Evolutionary conservation across 2,113 vertebrate genomes (phyloP).

Genomic region (Sphaerodactylus townsendi): DNA sequence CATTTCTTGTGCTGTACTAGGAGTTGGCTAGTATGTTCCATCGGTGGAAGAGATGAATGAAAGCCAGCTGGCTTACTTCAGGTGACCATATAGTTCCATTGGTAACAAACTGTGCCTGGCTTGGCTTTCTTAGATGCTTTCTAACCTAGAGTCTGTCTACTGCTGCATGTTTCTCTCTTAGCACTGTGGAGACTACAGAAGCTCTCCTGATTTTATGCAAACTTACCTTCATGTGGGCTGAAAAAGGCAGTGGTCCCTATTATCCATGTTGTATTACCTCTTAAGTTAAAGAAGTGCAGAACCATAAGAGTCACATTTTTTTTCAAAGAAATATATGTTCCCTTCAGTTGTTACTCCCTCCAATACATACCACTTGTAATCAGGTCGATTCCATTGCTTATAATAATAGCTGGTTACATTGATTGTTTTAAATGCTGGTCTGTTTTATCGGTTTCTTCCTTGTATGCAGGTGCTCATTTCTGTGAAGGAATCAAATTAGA

Average conservation of each 20-base stretch:
- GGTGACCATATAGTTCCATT: conserved; percentile 76
- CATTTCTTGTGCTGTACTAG: conserved; percentile 81
- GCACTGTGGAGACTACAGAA: not conserved
- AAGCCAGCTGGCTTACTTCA: conserved; percentile 82
- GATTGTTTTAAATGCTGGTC: no score
- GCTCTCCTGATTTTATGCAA: not conserved
- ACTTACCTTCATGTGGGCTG: conserved; percentile 8
- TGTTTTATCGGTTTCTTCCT: no score
- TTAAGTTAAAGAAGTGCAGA: not conserved
- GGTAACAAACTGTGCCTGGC: conserved; percentile 56
- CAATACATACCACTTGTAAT: not conserved
- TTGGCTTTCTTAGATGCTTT: conserved; percentile 68
- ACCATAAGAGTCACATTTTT: not conserved
- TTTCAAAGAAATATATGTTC: not conserved
- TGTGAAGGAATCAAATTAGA: no score
- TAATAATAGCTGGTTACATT: no score
- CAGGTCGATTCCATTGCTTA: no score
- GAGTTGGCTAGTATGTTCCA: conserved; percentile 79
- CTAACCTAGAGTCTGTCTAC: conserved; percentile 59
- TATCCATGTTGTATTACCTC: not conserved
- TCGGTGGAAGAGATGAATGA: conserved; percentile 78
- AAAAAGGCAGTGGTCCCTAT: not conserved
- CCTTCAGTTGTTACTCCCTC: not conserved
- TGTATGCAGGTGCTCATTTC: no score
- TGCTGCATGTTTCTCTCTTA: conserved; percentile 48